These are phyloP conservation scores for Xiphophorus birchmanni DNA, from an alignment of 2,797 vertebrate species.

Conservation along the genomic window DNA sequence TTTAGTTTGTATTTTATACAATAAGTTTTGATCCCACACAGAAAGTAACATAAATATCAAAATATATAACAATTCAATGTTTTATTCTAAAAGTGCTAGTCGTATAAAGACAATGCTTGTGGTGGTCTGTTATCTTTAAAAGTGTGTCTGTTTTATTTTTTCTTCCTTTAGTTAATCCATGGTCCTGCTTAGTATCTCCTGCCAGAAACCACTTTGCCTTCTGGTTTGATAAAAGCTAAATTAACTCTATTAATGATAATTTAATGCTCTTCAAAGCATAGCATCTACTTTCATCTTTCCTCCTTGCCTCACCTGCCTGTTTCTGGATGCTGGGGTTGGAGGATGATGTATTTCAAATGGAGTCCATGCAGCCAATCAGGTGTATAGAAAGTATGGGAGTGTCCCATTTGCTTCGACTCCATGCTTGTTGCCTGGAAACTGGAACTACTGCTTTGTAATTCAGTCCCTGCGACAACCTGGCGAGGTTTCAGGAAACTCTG, in stretches of 20 bases:
- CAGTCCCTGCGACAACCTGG: conserved; percentile 52
- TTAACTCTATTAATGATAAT: conserved; percentile 33
- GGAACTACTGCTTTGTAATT: conserved; percentile 58
- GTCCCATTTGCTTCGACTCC: conserved; percentile 41
- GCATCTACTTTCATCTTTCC: conserved; percentile 56
- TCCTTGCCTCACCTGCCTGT: conserved; percentile 36
- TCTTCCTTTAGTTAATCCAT: conserved; percentile 15
- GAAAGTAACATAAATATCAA: not conserved
- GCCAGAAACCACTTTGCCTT: conserved; percentile 29
- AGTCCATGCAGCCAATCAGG: conserved; percentile 57
- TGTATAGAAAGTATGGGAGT: conserved; percentile 20
- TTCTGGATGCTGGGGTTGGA: conserved; percentile 30
- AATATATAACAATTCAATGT: not conserved
- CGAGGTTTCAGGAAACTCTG: conserved; percentile 36
- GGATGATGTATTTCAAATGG: conserved; percentile 20
- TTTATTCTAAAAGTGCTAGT: not conserved
- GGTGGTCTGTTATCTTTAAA: not conserved
- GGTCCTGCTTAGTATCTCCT: conserved; percentile 32
- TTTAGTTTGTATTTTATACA: not conserved
- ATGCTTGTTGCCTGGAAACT: conserved; percentile 74
- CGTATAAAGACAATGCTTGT: not conserved
- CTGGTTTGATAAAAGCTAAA: conserved; percentile 35
- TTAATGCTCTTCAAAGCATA: conserved; percentile 56
- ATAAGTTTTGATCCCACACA: not conserved
- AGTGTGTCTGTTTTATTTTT: conserved; percentile 6